These are phyloP conservation scores for Cistogaster globosa DNA, from an alignment of 2,888 invertebrate species.

Conservation along the genomic window DNA sequence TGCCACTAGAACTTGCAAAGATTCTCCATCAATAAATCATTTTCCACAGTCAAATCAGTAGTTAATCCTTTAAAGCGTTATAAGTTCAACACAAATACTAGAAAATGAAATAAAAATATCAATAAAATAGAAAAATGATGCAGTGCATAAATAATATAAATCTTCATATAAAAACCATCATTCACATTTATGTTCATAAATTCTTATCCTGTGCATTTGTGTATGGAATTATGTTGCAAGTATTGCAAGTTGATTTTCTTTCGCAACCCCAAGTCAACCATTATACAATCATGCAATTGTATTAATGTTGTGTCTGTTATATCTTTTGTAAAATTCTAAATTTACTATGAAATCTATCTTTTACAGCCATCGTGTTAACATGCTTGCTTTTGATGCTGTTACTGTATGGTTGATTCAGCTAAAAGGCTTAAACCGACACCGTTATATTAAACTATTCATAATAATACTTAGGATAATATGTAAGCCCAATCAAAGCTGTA, in stretches of 20 bases:
- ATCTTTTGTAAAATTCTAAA: conserved; percentile 12
- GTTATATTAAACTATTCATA: conserved; percentile 50
- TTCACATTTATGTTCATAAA: conserved; percentile 47
- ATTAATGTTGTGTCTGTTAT: conserved; percentile 26
- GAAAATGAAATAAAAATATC: conserved; percentile 13
- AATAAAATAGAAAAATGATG: conserved; percentile 9
- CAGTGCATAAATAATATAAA: conserved; percentile 52
- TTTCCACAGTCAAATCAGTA: no score
- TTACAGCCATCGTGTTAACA: background rate
- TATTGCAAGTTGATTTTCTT: no score
- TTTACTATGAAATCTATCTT: conserved; percentile 8
- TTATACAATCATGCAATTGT: conserved; percentile 23
- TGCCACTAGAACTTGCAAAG: no score
- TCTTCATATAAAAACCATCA: conserved; percentile 62
- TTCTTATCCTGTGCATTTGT: conserved; percentile 1
- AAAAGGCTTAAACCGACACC: conserved; percentile 2
- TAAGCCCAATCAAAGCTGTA: conserved; percentile 14
- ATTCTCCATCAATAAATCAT: no score
- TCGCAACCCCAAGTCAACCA: no score
- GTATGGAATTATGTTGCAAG: conserved; percentile 7
- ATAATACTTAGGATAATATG: conserved; percentile 36
- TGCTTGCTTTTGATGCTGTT: background rate
- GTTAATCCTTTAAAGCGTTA: conserved; percentile 5
- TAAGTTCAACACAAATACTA: conserved; percentile 36
- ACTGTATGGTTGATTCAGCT: background rate